Percentiles rank a stretch among this genome's conserved stretches.
Conservation (phyloP, 2,888 invertebrate genomes). For the Idaea dimidiata region DNA sequence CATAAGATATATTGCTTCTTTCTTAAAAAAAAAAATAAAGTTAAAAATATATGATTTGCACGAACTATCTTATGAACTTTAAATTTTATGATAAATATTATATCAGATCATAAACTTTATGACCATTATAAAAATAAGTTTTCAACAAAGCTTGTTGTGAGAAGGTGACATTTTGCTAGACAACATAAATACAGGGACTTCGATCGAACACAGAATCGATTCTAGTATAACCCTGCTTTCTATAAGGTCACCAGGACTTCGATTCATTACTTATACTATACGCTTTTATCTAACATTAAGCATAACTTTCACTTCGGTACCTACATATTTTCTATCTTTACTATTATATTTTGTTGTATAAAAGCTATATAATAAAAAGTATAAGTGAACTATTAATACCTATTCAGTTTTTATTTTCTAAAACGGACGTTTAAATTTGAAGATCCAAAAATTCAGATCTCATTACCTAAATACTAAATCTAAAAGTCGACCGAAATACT, state of each 20-base stretch:
- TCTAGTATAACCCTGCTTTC: slow-evolving; percentile 41
- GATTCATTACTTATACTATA: slow-evolving; percentile 24
- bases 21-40: no score
- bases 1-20: no score
- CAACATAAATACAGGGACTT: slow-evolving; percentile 28
- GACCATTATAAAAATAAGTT: no score
- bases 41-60: no score
- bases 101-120: no score
- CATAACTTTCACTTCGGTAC: slow-evolving; percentile 30
- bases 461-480: background rate
- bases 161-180: slow-evolving; percentile 38
- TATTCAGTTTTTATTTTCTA: background rate
- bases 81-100: no score
- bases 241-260: slow-evolving; percentile 32
- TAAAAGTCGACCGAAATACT: background rate
- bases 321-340: background rate
- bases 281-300: slow-evolving; percentile 30
- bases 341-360: background rate
- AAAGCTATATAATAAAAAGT: background rate
- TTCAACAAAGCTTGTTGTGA: background rate
- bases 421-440: background rate
- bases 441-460: background rate
- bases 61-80: no score
- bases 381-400: background rate
- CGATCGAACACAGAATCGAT: slow-evolving; percentile 50